phyloP scores from a whole-genome alignment of 1,140 invertebrate species.

The Trichomalopsis sarcophagae region DNA sequence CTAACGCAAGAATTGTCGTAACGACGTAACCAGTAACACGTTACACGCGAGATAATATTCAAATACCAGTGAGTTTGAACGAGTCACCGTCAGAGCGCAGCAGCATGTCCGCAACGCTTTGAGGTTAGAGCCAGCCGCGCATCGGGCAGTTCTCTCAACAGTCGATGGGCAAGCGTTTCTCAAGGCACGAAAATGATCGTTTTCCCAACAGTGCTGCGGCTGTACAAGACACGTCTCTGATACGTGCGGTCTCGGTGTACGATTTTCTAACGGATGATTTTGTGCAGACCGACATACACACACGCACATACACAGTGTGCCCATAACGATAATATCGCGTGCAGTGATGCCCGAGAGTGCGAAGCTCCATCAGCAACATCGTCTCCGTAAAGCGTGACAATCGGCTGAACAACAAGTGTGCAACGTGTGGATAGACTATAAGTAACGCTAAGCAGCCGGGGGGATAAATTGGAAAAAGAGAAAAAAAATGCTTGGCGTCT shows the following conservation, averaged over 20 bases:
- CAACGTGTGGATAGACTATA: background rate
- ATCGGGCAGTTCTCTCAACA: constrained; percentile 19
- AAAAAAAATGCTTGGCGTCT: constrained; percentile 37
- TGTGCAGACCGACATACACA: no score
- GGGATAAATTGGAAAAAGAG: background rate
- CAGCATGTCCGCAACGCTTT: background rate
- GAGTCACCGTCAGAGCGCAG: background rate
- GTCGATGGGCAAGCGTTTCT: background rate
- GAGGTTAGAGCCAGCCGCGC: constrained; percentile 5
- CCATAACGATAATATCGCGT: no score
- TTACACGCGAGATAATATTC: background rate
- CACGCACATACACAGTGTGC: background rate
- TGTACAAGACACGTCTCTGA: constrained; percentile 14
- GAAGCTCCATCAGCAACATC: background rate
- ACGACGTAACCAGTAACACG: no score
- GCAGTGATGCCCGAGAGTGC: background rate
- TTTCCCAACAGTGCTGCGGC: constrained; percentile 7
- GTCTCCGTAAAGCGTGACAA: background rate
- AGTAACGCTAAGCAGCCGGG: background rate
- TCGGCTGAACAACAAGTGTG: constrained; percentile 19
- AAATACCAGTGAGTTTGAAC: background rate
- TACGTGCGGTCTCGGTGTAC: no score
- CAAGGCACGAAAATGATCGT: constrained; percentile 31
- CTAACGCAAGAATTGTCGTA: no score
- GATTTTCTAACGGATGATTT: constrained; percentile 4